phyloP scores from a whole-genome alignment of 1,140 invertebrate species.

The Eurosta solidaginis region DNA sequence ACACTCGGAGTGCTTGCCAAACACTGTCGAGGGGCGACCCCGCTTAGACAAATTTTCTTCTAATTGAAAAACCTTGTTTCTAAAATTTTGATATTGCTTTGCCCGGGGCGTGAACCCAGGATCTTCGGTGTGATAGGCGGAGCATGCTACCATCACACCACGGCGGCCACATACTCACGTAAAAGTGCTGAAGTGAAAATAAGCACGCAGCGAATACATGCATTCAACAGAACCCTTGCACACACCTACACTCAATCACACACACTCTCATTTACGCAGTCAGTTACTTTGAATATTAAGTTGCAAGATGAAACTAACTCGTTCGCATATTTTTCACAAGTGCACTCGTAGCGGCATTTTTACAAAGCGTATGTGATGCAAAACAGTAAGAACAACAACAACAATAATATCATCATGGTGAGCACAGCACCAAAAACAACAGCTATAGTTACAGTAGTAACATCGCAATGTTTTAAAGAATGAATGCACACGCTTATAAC shows the following conservation, averaged over 20 bases:
- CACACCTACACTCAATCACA: neutral
- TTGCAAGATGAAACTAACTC: conserved; percentile 22
- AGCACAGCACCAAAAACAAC: neutral
- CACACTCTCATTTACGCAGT: neutral
- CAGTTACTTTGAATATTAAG: neutral
- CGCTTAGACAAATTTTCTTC: too few relatives aligned
- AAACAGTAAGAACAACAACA: neutral
- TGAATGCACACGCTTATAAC: conserved; percentile 14
- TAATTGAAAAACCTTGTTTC: too few relatives aligned
- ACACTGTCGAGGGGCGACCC: too few relatives aligned
- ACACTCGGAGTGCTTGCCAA: too few relatives aligned
- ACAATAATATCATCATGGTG: neutral
- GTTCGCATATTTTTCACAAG: conserved; percentile 19
- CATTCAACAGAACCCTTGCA: neutral
- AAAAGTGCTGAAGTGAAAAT: conserved; percentile 11
- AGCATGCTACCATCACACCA: too few relatives aligned
- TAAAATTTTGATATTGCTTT: too few relatives aligned
- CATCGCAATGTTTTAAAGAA: neutral
- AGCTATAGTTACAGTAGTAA: neutral
- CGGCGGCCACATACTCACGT: too few relatives aligned
- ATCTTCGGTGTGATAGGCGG: too few relatives aligned
- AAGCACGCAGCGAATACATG: neutral
- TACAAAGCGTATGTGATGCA: neutral
- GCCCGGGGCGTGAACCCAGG: too few relatives aligned
- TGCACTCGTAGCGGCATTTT: conserved; percentile 15